Base-by-base conservation (phyloP, 2,113 vertebrate genomes). In the Epinephelus lanceolatus region DNA sequence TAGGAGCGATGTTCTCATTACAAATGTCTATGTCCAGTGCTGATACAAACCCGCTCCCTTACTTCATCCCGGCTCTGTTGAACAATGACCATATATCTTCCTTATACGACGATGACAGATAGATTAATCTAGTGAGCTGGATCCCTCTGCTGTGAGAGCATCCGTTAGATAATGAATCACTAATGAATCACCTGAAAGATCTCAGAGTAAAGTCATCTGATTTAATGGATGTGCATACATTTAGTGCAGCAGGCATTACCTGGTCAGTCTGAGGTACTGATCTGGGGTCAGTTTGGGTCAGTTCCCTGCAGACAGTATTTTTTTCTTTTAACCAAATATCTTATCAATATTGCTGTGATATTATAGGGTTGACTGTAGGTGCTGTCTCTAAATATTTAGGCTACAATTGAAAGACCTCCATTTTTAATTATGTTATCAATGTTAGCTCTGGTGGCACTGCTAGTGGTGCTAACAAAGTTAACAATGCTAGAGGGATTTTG, bases 31-130 rank as follows among this genome's bases (percentile, higher is more conserved):
- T 76, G 76, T 83, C 71, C 88, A 33, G 60, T 68, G 51, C 55
- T 69, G 37, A 70, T 70, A 70, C 85, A 69, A 86, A 69, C 74
- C 78, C 59, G 5, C 81, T 80, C 78, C 74, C 51, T 89, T 81
- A 84, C 86, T 88, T 76, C 74, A 76, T 86, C 81, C 65, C 62
- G 60, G 76, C 86, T 67, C 70, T 85, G 79, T 49, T 86, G 87
- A 92, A 88, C 91, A 92, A 92, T 86, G 89, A 89, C 89, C 85
- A 94, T 95, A 91, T 49, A 92, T 95, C 93, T 93, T 94, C 91
- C 82, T 89, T 88, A 93, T 90, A 82, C 74, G 90, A 89, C 62
- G 60, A 78, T 93, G 93, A 95, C 92, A 93, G 92, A 90, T 88
- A 92, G 92, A 95, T 95, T 94, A 92, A 94, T 95, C 89, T 88